phyloP scores from a whole-genome alignment of 2,888 invertebrate genomes.

The Ligdia adustata region DNA sequence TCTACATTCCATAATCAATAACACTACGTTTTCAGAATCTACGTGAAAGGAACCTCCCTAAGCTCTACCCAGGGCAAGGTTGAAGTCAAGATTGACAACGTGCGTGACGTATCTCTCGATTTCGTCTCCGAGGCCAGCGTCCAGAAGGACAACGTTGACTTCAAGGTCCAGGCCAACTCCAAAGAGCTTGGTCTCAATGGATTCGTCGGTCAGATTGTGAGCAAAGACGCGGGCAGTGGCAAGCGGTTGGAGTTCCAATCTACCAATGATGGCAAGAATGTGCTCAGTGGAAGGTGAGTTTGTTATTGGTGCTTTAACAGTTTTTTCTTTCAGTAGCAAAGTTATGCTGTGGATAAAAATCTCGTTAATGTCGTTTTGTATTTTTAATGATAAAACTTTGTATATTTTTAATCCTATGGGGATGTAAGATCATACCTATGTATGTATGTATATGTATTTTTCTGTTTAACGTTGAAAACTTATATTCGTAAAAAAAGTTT shows the following conservation, averaged over 20 bases:
- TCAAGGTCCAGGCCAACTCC: constrained; percentile 86
- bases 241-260: constrained; percentile 86
- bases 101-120: constrained; percentile 81
- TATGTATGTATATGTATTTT: too few species aligned
- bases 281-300: constrained; percentile 87
- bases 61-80: constrained; percentile 84
- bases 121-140: constrained; percentile 81
- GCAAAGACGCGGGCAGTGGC: constrained; percentile 83
- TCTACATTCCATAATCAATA: too few species aligned
- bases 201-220: constrained; percentile 85
- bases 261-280: constrained; percentile 86
- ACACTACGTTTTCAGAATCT: constrained; percentile 60
- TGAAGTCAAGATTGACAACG: constrained; percentile 80
- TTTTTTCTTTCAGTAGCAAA: too few species aligned
- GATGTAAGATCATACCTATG: too few species aligned
- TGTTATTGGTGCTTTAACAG: neutral
- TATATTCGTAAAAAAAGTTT: too few species aligned
- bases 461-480: too few species aligned
- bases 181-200: constrained; percentile 86
- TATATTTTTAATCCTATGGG: too few species aligned
- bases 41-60: constrained; percentile 64
- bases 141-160: constrained; percentile 86
- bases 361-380: too few species aligned
- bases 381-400: too few species aligned
- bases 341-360: too few species aligned